Conservation (phyloP, 2,113 vertebrate genomes). For the Strigops habroptila region DNA sequence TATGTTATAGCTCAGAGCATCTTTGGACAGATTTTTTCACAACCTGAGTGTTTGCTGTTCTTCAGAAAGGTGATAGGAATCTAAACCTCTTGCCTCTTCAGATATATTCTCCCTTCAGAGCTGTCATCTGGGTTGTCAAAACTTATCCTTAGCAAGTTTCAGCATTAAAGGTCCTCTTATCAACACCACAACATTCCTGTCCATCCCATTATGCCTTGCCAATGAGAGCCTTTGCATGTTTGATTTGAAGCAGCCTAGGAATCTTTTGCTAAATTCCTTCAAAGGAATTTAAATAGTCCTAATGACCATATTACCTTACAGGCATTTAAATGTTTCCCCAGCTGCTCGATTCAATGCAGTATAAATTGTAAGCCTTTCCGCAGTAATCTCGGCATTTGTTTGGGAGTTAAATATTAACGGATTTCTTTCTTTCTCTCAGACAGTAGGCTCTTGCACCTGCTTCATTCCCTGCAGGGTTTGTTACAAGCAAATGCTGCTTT, state of each 20-base stretch:
- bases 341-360: not conserved
- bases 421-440: not conserved
- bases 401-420: constrained; percentile 41
- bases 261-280: constrained; percentile 9
- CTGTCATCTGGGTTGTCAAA: constrained; percentile 25
- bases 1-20: not conserved
- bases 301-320: constrained; percentile 42
- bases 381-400: constrained; percentile 32
- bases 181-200: not conserved
- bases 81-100: constrained; percentile 25
- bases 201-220: not conserved
- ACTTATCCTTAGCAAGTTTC: not conserved
- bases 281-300: constrained; percentile 29
- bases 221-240: not conserved
- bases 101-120: constrained; percentile 6
- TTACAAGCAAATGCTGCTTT: not conserved
- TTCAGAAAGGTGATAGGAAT: not conserved
- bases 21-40: constrained; percentile 12
- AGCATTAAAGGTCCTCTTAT: not conserved
- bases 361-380: not conserved
- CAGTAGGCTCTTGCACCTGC: constrained; percentile 34
- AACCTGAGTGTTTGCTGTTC: not conserved
- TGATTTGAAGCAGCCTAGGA: not conserved
- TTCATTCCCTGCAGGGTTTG: not conserved
- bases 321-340: constrained; percentile 9